Evolutionary conservation across 2,113 vertebrate genomes (phyloP).

Genomic region (Ammodytes marinus): DNA sequence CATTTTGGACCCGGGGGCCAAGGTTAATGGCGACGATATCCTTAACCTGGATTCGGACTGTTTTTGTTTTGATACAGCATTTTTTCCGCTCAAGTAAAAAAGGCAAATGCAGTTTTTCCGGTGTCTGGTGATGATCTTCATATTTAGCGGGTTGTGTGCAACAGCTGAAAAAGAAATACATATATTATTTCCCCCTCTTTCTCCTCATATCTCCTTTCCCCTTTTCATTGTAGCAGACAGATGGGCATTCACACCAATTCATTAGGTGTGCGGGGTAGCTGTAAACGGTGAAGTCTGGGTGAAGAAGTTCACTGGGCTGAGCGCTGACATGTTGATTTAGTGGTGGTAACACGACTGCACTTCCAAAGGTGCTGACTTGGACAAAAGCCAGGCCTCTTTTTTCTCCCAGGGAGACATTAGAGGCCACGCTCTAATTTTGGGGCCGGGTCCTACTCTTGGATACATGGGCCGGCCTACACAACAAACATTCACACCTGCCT

Average conservation of each 20-base stretch:
- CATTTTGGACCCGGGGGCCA: conserved; percentile 70
- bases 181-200: conserved; percentile 15
- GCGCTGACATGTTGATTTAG: conserved; percentile 88
- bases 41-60: conserved; percentile 6
- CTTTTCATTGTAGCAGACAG: conserved; percentile 60
- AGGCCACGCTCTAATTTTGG: conserved; percentile 82
- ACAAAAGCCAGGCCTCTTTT: conserved; percentile 83
- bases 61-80: conserved; percentile 12
- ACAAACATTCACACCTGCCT: conserved; percentile 82
- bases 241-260: conserved; percentile 72
- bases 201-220: conserved; percentile 36
- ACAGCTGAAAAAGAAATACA: conserved; percentile 11
- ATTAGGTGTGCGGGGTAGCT: conserved; percentile 80
- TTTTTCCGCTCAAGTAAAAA: conserved; percentile 17
- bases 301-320: conserved; percentile 81
- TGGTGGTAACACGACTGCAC: conserved; percentile 85
- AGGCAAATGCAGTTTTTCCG: background rate
- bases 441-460: conserved; percentile 67
- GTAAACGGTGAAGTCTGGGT: conserved; percentile 75
- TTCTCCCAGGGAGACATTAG: conserved; percentile 80
- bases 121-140: conserved; percentile 5
- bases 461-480: conserved; percentile 69
- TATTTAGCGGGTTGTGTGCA: background rate
- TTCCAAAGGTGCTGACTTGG: conserved; percentile 88
- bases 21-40: conserved; percentile 36